These are phyloP conservation scores for Hoplodrina blanda DNA, from an alignment of 2,888 invertebrate species.

Conservation along the genomic window DNA sequence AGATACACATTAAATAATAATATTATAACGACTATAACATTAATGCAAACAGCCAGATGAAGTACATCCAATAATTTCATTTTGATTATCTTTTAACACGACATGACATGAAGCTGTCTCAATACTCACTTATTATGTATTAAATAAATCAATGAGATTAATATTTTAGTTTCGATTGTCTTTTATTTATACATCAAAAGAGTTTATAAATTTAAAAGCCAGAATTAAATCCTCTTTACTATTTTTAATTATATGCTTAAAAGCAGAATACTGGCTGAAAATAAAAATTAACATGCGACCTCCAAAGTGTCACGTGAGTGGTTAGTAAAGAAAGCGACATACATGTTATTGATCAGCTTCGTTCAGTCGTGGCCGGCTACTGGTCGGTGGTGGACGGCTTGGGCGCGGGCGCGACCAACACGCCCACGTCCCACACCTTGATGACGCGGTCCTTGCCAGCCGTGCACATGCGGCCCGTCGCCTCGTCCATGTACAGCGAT, in stretches of 20 bases:
- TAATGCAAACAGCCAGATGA: constrained; percentile 62
- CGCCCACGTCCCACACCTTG: constrained; percentile 97
- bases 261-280: constrained; percentile 12
- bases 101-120: constrained; percentile 41
- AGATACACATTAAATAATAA: constrained; percentile 65
- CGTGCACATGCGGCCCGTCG: constrained; percentile 96
- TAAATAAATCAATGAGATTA: background rate
- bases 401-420: constrained; percentile 88
- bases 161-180: constrained; percentile 17
- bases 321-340: constrained; percentile 42
- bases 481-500: constrained; percentile 97
- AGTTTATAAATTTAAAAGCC: constrained; percentile 3
- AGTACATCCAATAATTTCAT: constrained; percentile 42
- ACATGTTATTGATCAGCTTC: constrained; percentile 40
- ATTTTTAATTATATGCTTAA: background rate
- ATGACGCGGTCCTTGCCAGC: constrained; percentile 98
- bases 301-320: constrained; percentile 11
- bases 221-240: constrained; percentile 8
- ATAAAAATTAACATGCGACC: constrained; percentile 10
- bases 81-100: constrained; percentile 35
- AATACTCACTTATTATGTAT: constrained; percentile 21
- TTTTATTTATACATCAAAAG: constrained; percentile 21
- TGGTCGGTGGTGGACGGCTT: constrained; percentile 76
- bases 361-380: constrained; percentile 48
- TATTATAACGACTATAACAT: constrained; percentile 66